Conservation (phyloP, 1,140 invertebrate species). For the Cydia splendana region DNA sequence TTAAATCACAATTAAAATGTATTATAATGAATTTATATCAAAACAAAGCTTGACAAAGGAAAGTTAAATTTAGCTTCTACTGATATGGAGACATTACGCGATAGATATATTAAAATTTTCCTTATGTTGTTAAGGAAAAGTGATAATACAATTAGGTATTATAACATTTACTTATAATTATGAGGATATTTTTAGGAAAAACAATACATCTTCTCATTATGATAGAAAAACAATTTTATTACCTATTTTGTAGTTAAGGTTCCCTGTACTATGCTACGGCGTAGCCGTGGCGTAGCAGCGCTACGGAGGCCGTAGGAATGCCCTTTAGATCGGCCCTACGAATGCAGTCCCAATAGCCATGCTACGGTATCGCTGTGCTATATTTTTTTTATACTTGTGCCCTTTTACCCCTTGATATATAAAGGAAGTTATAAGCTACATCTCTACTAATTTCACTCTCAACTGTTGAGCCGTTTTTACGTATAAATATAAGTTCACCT, state of each 20-base stretch:
- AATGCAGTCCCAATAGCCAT: neutral
- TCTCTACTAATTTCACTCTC: no score
- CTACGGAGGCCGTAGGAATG: constrained; percentile 34
- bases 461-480: no score
- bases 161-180: neutral
- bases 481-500: no score
- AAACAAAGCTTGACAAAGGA: neutral
- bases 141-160: neutral
- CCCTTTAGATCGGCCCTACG: constrained; percentile 6
- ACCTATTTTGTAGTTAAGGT: neutral
- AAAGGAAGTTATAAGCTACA: no score
- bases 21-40: neutral
- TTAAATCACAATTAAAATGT: no score
- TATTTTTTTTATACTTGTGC: neutral
- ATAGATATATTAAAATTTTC: neutral
- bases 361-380: neutral
- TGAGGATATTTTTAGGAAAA: neutral
- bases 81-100: neutral
- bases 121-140: neutral
- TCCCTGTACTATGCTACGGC: constrained; percentile 35
- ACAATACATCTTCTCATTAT: neutral
- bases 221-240: neutral
- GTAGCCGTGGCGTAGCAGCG: constrained; percentile 33
- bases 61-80: neutral
- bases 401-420: neutral